These are phyloP conservation scores for Minunthozetes semirufus DNA, from an alignment of 2,888 invertebrate species.

Conservation along the genomic window DNA sequence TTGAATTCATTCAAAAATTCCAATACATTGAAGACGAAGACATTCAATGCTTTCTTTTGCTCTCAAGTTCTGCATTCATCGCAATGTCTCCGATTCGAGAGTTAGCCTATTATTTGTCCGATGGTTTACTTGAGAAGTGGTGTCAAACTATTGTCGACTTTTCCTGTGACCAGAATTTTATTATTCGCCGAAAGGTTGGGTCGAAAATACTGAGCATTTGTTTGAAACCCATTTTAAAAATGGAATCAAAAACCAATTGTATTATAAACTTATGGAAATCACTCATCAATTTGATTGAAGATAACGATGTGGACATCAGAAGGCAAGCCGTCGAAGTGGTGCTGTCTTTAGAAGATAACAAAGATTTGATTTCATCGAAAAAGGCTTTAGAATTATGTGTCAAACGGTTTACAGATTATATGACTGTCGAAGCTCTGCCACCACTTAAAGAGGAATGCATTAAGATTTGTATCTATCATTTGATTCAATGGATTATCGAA, in stretches of 20 bases:
- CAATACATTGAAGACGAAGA: not conserved
- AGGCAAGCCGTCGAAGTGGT: conserved; percentile 16
- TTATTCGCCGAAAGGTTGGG: not conserved
- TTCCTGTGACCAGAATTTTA: not conserved
- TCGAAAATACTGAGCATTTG: not conserved
- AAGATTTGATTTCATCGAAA: conserved; percentile 3
- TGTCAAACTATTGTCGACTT: conserved; percentile 5
- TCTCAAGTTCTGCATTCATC: not conserved
- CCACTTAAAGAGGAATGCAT: no score
- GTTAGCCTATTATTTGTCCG: not conserved
- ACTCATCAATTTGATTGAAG: conserved; percentile 32
- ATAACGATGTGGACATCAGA: conserved; percentile 34
- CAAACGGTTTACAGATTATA: not conserved
- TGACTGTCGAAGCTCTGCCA: not conserved
- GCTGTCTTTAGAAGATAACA: not conserved
- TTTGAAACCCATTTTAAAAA: not conserved
- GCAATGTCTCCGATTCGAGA: not conserved
- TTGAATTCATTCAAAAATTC: not conserved
- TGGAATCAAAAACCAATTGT: not conserved
- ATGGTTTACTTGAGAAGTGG: conserved; percentile 17
- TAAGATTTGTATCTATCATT: conserved; percentile 15
- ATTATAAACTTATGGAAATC: conserved; percentile 15
- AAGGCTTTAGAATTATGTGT: conserved; percentile 19
- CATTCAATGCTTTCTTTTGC: not conserved
- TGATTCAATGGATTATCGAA: not conserved